phyloP scores from a whole-genome alignment of 2,797 vertebrate genomes.

The Schizopygopsis malacanthus region DNA sequence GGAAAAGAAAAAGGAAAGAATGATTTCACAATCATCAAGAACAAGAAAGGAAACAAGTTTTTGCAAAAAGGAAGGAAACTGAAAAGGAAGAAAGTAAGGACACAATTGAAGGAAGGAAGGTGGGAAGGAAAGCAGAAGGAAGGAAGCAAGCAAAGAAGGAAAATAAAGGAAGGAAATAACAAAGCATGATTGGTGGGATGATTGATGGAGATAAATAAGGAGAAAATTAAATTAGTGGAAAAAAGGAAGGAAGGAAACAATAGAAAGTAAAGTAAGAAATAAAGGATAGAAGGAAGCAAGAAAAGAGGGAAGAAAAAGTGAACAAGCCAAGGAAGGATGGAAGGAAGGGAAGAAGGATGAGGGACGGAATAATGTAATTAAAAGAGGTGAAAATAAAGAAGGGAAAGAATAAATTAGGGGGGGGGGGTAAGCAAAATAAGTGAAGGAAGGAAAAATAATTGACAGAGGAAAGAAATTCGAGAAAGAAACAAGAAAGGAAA shows the following conservation, averaged over 20 bases:
- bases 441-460: neutral
- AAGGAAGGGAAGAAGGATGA: neutral
- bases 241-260: neutral
- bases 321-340: neutral
- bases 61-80: neutral
- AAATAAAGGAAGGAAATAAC: conserved; percentile 14
- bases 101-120: conserved; percentile 11
- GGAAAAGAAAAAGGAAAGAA: neutral
- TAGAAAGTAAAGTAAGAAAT: neutral
- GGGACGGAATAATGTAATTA: neutral
- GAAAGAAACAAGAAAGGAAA: neutral
- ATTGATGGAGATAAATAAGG: neutral
- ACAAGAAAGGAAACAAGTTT: neutral
- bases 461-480: neutral
- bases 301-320: neutral
- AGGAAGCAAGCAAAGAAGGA: neutral
- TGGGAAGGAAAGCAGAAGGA: neutral
- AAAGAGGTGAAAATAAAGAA: neutral
- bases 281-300: neutral
- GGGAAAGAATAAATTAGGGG: neutral
- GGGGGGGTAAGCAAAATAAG: neutral
- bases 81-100: conserved; percentile 27
- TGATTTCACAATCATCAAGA: neutral
- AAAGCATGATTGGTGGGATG: neutral
- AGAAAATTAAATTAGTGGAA: too few relatives aligned